Evolutionary conservation across 1,140 invertebrate genomes (phyloP), one percentile per base, ranked within the genome.

Genomic region (Pectinophora gossypiella): DNA sequence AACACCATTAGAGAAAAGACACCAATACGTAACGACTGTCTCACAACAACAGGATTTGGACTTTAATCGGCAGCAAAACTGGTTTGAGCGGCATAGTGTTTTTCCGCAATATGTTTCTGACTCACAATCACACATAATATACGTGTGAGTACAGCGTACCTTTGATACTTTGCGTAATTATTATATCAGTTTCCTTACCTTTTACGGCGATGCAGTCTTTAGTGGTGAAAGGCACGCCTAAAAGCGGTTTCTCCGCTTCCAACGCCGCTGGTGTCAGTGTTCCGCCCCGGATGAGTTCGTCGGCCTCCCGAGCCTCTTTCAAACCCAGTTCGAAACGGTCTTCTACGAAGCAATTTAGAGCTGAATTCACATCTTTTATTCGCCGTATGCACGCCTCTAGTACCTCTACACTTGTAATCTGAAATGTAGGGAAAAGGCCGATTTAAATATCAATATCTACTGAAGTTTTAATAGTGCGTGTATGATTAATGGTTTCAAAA

Each of bases 161-260:
- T n/a, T n/a, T n/a, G n/a, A n/a, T n/a, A n/a, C n/a, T n/a, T n/a
- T n/a, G n/a, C n/a, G n/a, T n/a, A n/a, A n/a, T n/a, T n/a, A n/a
- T n/a, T n/a, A n/a, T n/a, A n/a, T n/a, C n/a, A n/a, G 27, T 32
- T 32, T 12, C 48, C 38, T 58, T 85, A 92, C 91, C 92, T 89
- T 92, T 91, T 13, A 93, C 91, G 1, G 88, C 85, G 54, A 92
- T 91, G 58, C 91, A 92, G 64, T 93, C 95, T 88, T 97, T 97
- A 2, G 94, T 95, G 2, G 95, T 94, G 63, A 97, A 95, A 12
- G 95, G 95, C 6, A 97, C 93, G 0, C 95, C 95, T n/a, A 96
- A 87, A 56, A 96, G 93, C 0, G 95, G 95, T 75, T 93, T 94
- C 40, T 92, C 89, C 50, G 89, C 81, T 0, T 88, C 89, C 36